Conservation (phyloP, 2,888 invertebrate genomes). For the Ochropleura leucogaster region DNA sequence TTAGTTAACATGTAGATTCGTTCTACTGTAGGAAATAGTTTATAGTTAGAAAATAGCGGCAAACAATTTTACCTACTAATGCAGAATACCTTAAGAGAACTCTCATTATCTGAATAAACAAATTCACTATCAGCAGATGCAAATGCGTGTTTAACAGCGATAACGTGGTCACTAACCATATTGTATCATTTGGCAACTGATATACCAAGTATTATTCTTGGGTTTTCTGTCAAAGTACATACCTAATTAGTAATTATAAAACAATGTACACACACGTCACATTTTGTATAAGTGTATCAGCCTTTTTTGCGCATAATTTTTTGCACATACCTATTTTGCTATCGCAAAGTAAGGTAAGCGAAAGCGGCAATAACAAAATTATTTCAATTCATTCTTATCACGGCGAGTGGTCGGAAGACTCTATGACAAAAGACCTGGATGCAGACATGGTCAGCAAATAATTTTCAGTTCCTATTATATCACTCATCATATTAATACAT, state of each 20-base stretch:
- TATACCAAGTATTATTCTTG: not conserved
- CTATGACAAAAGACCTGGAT: no score
- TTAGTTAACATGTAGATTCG: not conserved
- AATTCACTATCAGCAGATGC: not conserved
- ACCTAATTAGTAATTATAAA: not conserved
- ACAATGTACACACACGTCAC: not conserved
- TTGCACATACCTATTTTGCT: conserved; percentile 1
- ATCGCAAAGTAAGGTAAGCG: not conserved
- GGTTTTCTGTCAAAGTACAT: not conserved
- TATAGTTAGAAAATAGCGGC: not conserved
- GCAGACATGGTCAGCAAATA: no score
- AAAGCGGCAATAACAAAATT: not conserved
- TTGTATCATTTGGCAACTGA: conserved; percentile 6
- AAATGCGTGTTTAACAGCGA: conserved; percentile 3
- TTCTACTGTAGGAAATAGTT: not conserved
- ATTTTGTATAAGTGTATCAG: not conserved
- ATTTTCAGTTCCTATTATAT: no score
- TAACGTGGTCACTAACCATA: not conserved
- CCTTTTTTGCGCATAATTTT: not conserved
- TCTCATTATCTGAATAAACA: not conserved
- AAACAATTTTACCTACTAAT: not conserved
- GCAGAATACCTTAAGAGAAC: not conserved
- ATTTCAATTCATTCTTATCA: not conserved
- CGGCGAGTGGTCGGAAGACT: no score
- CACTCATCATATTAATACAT: no score